These are phyloP conservation scores for Parapristionchus giblindavisi DNA, from an alignment of 2,888 invertebrate species.

Conservation along the genomic window DNA sequence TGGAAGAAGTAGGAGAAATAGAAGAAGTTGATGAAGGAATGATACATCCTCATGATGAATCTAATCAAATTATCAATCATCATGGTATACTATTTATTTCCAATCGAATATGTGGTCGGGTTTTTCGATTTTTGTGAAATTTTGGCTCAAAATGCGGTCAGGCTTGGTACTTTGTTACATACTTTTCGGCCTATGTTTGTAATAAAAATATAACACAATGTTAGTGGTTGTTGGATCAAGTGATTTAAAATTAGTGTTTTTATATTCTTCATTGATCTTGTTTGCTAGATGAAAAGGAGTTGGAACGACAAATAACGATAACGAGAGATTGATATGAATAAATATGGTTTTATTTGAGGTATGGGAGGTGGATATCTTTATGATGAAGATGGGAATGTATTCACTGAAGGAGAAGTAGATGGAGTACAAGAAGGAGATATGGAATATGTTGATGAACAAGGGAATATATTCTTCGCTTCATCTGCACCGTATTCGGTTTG, in stretches of 20 bases:
- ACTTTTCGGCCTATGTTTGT: no score
- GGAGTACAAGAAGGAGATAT: conserved; percentile 1
- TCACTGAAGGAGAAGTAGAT: conserved; percentile 39
- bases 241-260: no score
- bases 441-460: conserved; percentile 15
- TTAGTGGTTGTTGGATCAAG: no score
- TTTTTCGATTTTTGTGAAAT: no score
- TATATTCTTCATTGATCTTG: no score
- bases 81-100: neutral
- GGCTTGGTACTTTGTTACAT: no score
- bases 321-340: no score
- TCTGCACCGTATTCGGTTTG: neutral
- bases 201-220: no score
- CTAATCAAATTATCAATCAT: neutral
- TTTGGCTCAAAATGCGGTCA: no score
- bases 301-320: no score
- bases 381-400: conserved; percentile 49
- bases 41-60: conserved; percentile 35
- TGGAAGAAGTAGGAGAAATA: conserved; percentile 42
- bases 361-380: conserved; percentile 38
- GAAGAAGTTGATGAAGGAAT: conserved; percentile 40
- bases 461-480: conserved; percentile 6
- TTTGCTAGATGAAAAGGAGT: no score
- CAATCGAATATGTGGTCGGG: no score
- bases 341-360: conserved; percentile 38